Evolutionary conservation across 2,888 invertebrate species (phyloP).

Genomic region (Sympetrum striolatum): DNA sequence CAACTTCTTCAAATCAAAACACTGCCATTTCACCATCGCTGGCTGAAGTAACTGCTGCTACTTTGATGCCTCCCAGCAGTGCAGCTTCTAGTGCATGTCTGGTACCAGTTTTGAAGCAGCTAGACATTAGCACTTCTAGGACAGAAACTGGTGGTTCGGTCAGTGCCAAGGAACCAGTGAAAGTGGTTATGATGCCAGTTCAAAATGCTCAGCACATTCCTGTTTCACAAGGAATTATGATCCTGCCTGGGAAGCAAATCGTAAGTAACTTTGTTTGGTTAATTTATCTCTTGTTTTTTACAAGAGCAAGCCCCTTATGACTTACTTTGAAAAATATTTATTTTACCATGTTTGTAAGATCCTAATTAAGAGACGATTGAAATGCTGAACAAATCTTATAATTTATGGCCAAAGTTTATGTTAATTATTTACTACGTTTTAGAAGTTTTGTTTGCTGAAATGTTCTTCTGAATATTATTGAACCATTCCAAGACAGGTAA

Average conservation of each 20-base stretch:
- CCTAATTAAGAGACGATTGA: no score
- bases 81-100: constrained; percentile 18
- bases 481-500: no score
- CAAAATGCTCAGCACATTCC: constrained; percentile 12
- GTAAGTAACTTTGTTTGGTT: not conserved
- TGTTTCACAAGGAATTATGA: constrained; percentile 20
- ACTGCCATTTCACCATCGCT: constrained; percentile 1
- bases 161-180: constrained; percentile 8
- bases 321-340: no score
- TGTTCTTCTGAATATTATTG: no score
- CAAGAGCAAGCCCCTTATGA: no score
- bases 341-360: no score
- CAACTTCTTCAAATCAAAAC: not conserved
- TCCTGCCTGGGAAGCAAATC: not conserved
- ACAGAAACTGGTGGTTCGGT: constrained; percentile 5
- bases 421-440: no score
- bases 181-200: constrained; percentile 29
- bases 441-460: no score
- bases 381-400: no score
- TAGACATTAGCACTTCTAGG: not conserved
- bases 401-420: no score
- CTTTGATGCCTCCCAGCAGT: constrained; percentile 14
- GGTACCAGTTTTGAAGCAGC: constrained; percentile 28
- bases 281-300: not conserved
- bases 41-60: constrained; percentile 19